These are phyloP conservation scores for Oryzias melastigma DNA, from an alignment of 2,113 vertebrate genomes.

Conservation along the genomic window DNA sequence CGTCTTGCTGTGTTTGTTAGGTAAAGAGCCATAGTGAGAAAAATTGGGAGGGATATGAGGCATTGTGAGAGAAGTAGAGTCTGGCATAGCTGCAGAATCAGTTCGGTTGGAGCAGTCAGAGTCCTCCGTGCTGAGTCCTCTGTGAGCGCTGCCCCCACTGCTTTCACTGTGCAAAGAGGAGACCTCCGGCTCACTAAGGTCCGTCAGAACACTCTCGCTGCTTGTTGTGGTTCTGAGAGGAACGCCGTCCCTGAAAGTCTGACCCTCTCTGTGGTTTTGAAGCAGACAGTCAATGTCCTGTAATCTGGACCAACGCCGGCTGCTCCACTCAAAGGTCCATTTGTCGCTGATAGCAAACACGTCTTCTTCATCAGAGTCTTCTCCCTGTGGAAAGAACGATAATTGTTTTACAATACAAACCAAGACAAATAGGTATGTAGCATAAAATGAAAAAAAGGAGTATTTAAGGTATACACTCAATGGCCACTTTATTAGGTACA, in stretches of 20 bases:
- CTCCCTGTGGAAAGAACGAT: constrained; percentile 77
- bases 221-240: constrained; percentile 88
- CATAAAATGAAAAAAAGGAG: too few relatives aligned
- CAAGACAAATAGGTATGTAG: too few relatives aligned
- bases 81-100: constrained; percentile 79
- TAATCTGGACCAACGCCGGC: constrained; percentile 93
- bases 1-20: constrained; percentile 78
- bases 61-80: constrained; percentile 64
- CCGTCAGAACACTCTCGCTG: constrained; percentile 93
- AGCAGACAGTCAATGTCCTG: constrained; percentile 87
- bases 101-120: constrained; percentile 75
- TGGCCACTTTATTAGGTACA: too few relatives aligned
- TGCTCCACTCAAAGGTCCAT: constrained; percentile 98
- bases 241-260: constrained; percentile 73
- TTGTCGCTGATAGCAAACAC: constrained; percentile 94
- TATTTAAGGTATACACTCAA: too few relatives aligned
- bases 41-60: constrained; percentile 70
- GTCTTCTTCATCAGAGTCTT: constrained; percentile 97
- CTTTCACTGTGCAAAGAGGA: constrained; percentile 91
- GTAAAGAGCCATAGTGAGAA: constrained; percentile 61
- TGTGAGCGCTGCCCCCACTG: constrained; percentile 86
- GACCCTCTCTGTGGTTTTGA: constrained; percentile 77
- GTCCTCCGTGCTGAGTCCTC: constrained; percentile 72
- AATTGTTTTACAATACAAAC: background rate
- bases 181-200: constrained; percentile 90